Conservation (phyloP, 1,140 invertebrate genomes). For the Drosophila micromelanica region DNA sequence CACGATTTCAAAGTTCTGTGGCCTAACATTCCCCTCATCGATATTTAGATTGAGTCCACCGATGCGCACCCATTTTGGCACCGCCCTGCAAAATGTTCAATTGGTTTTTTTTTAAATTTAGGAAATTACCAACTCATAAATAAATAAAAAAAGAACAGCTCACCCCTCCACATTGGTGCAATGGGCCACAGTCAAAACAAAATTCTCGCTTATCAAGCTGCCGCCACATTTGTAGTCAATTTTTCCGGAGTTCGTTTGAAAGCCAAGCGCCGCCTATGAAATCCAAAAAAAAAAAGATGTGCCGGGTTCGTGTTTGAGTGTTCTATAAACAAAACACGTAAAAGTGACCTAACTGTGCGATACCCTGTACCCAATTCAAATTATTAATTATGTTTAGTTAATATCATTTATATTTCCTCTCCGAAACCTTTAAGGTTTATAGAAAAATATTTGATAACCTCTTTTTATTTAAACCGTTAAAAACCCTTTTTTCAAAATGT, state of each 20-base stretch:
- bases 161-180: slow-evolving; percentile 67
- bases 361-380: no score
- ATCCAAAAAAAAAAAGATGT: slow-evolving; percentile 17
- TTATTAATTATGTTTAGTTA: no score
- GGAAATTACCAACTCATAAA: no score
- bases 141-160: no score
- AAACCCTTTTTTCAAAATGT: no score
- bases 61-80: slow-evolving; percentile 68
- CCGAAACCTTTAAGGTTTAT: no score
- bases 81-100: slow-evolving; percentile 41
- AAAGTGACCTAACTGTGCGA: not conserved
- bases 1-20: slow-evolving; percentile 55
- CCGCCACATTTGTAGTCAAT: slow-evolving; percentile 83
- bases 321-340: not conserved
- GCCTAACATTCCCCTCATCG: slow-evolving; percentile 43
- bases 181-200: slow-evolving; percentile 79
- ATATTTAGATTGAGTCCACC: slow-evolving; percentile 68
- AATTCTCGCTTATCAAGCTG: slow-evolving; percentile 83
- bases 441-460: no score
- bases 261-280: slow-evolving; percentile 67
- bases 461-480: no score
- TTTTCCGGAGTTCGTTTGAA: slow-evolving; percentile 36
- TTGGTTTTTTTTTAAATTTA: no score
- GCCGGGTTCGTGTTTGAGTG: slow-evolving; percentile 8
- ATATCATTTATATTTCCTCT: no score